Evolutionary conservation across 2,888 invertebrate genomes (phyloP), one percentile per base, ranked within the genome.

Genomic region (Sussaba pulchella): DNA sequence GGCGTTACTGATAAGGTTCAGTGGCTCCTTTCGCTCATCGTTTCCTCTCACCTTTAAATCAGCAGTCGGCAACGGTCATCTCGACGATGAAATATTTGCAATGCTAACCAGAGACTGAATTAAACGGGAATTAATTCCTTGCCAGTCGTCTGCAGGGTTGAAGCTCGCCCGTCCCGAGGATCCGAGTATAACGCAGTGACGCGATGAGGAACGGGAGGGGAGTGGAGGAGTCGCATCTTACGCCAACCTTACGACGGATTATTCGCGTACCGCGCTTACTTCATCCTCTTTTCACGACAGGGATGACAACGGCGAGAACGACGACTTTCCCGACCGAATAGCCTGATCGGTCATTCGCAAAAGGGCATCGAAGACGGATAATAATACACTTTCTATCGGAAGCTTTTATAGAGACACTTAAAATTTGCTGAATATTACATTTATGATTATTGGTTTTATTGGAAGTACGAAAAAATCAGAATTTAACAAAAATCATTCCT

Each of bases 121-220:
- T 90, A 90, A 90, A 90, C 87, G 87, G 84, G 90, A 90, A 91
- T 90, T 90, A 90, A 90, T 90, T 90, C 89, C 90, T 90, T 90
- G 89, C 89, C 88, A 89, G 90, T 88, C 89, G 87, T 89, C 90
- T 88, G 87, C 86, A 90, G 87, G 88, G 85, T 61, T 78, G 75
- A 82, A 87, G 85, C 79, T 71, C 70, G 67, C 73, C 69, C 59
- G 69, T 52, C 63, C 78, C 73, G 74, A 17, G 45, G 64, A 2
- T 1, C 19, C 36, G 54, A 12, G 64, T 57, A n/a, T n/a, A 39
- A 69, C 63, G 21, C 69, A 45, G 41, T 45, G 66, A 59, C 70
- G 39, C 41, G 47, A n/a, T n/a, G n/a, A n/a, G n/a, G n/a, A n/a
- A n/a, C n/a, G n/a, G n/a, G n/a, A n/a, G n/a, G n/a, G n/a, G n/a